A percentile compares a stretch with the other conserved stretches of the same genome.
Evolutionary conservation across 2,888 invertebrate genomes (phyloP).

Genomic region (Neuroscelio doddi): DNA sequence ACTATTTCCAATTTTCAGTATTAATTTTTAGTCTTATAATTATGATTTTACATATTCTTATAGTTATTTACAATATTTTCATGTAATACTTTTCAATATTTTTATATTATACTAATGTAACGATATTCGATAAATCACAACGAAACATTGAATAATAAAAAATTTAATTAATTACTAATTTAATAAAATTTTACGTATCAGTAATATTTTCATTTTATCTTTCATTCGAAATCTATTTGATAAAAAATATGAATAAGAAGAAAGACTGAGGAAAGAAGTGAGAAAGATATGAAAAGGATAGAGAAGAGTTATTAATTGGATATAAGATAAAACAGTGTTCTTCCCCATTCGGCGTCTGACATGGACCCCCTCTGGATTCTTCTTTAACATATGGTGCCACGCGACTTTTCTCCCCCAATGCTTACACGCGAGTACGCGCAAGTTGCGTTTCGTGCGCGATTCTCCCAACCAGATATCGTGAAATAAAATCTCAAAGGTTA

Average conservation of each 20-base stretch:
- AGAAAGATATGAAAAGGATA: slow-evolving; percentile 31
- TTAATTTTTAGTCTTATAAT: no score
- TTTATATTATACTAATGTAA: no score
- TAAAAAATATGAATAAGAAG: slow-evolving; percentile 8
- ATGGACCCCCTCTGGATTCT: slow-evolving; percentile 64
- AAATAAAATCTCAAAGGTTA: slow-evolving; percentile 24
- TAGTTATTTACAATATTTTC: no score
- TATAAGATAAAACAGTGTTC: slow-evolving; percentile 70
- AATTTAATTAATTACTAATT: no score
- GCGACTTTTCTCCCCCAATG: slow-evolving; percentile 59
- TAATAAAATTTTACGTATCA: no score
- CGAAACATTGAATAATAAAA: no score
- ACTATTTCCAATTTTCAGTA: no score
- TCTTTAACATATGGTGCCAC: slow-evolving; percentile 67
- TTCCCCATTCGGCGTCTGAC: slow-evolving; percentile 64
- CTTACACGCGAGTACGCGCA: slow-evolving; percentile 45
- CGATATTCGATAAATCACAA: no score
- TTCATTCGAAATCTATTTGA: slow-evolving; percentile 30
- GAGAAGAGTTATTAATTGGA: slow-evolving; percentile 69
- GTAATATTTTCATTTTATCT: no score
- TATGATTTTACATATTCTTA: no score
- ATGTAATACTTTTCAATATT: no score
- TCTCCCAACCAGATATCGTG: slow-evolving; percentile 33
- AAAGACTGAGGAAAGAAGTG: slow-evolving; percentile 25
- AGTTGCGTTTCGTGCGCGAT: slow-evolving; percentile 42